Percentiles rank a stretch among this genome's conserved stretches.
Evolutionary conservation across 2,888 invertebrate species (phyloP).

Genomic region (Nycteola revayana): DNA sequence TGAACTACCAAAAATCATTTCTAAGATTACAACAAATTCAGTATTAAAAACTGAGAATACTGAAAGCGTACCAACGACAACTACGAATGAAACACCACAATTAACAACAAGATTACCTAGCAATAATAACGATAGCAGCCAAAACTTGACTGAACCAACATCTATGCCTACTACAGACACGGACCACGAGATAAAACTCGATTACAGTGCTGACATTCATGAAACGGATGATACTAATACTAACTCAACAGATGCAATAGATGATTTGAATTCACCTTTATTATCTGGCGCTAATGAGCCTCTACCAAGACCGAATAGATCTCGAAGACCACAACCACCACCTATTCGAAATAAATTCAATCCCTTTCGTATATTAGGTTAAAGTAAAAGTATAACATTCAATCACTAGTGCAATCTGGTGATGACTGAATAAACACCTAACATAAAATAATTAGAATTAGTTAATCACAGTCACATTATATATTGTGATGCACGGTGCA

Average conservation of each 20-base stretch:
- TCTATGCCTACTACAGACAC: slow-evolving; percentile 7
- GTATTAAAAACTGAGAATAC: too few relatives aligned
- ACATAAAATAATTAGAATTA: slow-evolving; percentile 49
- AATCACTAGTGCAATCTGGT: slow-evolving; percentile 52
- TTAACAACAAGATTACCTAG: too few relatives aligned
- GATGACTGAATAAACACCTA: slow-evolving; percentile 48
- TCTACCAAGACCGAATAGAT: slow-evolving; percentile 61
- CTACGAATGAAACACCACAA: too few relatives aligned
- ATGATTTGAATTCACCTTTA: slow-evolving; percentile 70
- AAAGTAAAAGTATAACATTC: slow-evolving; percentile 31
- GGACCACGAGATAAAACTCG: slow-evolving; percentile 13
- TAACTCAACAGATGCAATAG: slow-evolving; percentile 46
- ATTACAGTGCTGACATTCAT: slow-evolving; percentile 18
- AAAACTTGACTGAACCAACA: slow-evolving; percentile 3
- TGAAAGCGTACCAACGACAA: too few relatives aligned
- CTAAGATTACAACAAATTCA: slow-evolving; percentile 3
- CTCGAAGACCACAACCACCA: slow-evolving; percentile 60
- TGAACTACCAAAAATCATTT: slow-evolving; percentile 15
- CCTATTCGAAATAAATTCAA: slow-evolving; percentile 70
- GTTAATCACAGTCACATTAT: slow-evolving; percentile 48
- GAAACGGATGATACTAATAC: slow-evolving; percentile 33
- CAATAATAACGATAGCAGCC: not conserved
- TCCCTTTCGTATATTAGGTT: slow-evolving; percentile 76
- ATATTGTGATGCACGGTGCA: slow-evolving; percentile 70
- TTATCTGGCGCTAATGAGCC: slow-evolving; percentile 71